phyloP scores from a whole-genome alignment of 2,888 invertebrate genomes.

The Phyllotreta cruciferae region DNA sequence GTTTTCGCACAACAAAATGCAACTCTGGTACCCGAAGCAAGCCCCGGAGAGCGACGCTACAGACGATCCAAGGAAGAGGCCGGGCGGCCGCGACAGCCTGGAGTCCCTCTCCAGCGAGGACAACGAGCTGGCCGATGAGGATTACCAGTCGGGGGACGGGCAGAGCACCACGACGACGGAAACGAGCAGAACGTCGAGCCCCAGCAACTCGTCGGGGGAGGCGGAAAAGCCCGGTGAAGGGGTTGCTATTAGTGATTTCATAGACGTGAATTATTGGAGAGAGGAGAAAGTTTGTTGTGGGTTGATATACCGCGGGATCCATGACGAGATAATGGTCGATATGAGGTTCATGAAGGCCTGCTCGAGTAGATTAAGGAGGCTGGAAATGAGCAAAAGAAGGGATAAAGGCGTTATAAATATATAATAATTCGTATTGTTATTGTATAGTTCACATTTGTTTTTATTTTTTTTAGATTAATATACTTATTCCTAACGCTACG shows the following conservation, averaged over 20 bases:
- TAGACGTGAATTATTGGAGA: slow-evolving; percentile 32
- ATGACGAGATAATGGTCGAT: slow-evolving; percentile 32
- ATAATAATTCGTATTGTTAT: no score
- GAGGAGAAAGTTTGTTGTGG: slow-evolving; percentile 34
- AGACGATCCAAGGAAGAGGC: slow-evolving; percentile 7
- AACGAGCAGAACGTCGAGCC: slow-evolving; percentile 14
- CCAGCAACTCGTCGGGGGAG: not conserved
- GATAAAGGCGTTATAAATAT: not conserved
- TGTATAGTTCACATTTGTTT: no score
- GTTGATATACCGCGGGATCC: slow-evolving; percentile 24
- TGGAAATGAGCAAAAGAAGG: slow-evolving; percentile 1
- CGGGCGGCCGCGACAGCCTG: slow-evolving; percentile 1
- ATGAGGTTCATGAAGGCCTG: slow-evolving; percentile 27
- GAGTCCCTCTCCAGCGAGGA: slow-evolving; percentile 25
- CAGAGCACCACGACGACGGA: slow-evolving; percentile 4
- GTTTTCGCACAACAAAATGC: slow-evolving; percentile 34
- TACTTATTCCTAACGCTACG: not conserved
- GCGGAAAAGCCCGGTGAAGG: not conserved
- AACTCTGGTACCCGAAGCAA: slow-evolving; percentile 33
- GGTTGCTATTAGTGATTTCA: slow-evolving; percentile 28
- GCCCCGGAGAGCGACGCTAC: not conserved
- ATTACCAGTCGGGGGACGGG: slow-evolving; percentile 17
- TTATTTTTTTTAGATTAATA: not conserved
- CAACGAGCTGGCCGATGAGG: slow-evolving; percentile 18
- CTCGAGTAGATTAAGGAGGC: slow-evolving; percentile 18